Evolutionary conservation across 2,113 vertebrate genomes (phyloP), one percentile per base, ranked within the genome.

Genomic region (Nesogale talazaci): DNA sequence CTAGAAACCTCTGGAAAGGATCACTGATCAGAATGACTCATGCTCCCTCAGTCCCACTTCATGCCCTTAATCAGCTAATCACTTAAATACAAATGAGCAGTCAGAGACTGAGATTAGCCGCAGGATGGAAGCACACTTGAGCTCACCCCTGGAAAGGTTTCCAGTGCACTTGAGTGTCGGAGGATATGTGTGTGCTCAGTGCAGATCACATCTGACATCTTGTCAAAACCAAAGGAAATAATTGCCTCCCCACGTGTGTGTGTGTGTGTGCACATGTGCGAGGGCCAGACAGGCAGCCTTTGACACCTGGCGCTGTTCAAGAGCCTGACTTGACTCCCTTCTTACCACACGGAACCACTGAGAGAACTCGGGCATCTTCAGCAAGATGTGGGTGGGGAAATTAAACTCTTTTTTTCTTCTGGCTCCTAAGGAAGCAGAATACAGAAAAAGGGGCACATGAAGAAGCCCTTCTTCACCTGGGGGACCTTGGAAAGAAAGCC

Each of bases 201-300:
- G 87, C 86, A 89, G 84, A 95, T 96, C 88, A 92, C 63, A 96
- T 93, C 0, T 94, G 96, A 97, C 91, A 97, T 85, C 95, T 94
- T 97, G 94, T 94, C 92, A 97, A 97, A 97, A 97, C 93, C 96
- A 93, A 94, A 88, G 31, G 83, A 95, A 96, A 86, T 94, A 95
- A 97, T 94, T 96, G 92, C 93, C 95, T 95, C 90, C 80, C 82
- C 19, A 0, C 87, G 76, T 89, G 93, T 94, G 52, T 46, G 42
- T 46, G 42, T 52, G 46, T 52, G 46, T 10, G 46, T 10, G 46
- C 14, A 12, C 10, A 12, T 10, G 46, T 52, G 46, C 46, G 10
- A 52, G 46, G 46, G 46, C 9, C 46, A 52, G 46, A 52, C 46
- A 96, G 89, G 78, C 63, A 84, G 93, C 67, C 94, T 94, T 94